Conservation (phyloP, 92 coral and sea anemone species). For the Galaxea fascicularis region DNA sequence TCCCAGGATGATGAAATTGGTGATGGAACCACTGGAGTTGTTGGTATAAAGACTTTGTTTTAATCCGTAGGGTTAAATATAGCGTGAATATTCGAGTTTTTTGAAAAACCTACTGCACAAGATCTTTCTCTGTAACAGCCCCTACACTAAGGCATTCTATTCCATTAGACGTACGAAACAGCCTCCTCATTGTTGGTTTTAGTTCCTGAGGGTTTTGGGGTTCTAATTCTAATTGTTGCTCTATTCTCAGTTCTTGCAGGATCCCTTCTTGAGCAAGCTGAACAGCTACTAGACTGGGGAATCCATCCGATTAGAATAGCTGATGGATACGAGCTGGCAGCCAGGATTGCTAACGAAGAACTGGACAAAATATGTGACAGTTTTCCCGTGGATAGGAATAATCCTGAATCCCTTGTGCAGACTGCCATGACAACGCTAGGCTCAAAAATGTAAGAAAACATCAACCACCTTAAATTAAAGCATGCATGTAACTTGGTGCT, state of each 20-base stretch:
- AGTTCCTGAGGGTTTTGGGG: too few species aligned
- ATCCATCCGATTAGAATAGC: conserved; percentile 98
- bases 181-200: too few species aligned
- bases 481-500: too few species aligned
- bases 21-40: conserved; percentile 99
- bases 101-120: too few species aligned
- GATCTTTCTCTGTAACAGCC: too few species aligned
- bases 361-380: conserved; percentile 95
- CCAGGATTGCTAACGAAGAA: conserved; percentile 91
- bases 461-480: background rate
- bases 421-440: conserved; percentile 99
- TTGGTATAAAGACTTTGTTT: conserved; percentile 63
- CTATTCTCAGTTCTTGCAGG: conserved; percentile 87
- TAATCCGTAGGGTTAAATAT: too few species aligned
- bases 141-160: too few species aligned
- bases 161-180: too few species aligned
- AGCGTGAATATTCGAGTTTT: too few species aligned
- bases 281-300: conserved; percentile 98
- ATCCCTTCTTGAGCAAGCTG: conserved; percentile 98
- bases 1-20: conserved; percentile 99
- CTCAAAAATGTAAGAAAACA: conserved; percentile 92
- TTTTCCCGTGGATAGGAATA: conserved; percentile 86
- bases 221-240: background rate
- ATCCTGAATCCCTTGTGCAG: conserved; percentile 86
- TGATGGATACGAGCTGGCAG: conserved; percentile 99